Evolutionary conservation across 2,888 invertebrate genomes (phyloP).

Genomic region (Lithophane ornitopus): DNA sequence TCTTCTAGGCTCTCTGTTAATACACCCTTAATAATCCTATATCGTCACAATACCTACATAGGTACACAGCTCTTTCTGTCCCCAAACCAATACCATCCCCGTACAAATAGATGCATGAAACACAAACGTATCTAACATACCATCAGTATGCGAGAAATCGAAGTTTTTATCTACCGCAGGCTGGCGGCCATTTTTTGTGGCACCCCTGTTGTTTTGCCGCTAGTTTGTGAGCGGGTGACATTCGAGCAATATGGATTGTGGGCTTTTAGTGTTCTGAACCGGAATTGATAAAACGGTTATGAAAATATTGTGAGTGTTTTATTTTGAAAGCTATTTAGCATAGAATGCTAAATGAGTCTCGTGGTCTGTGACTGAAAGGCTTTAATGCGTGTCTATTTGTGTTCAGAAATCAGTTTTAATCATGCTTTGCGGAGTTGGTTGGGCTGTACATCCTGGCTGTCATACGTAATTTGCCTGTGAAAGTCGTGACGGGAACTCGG

Average conservation of each 20-base stretch:
- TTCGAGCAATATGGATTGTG: conserved; percentile 36
- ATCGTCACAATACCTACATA: background rate
- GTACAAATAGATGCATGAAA: conserved; percentile 20
- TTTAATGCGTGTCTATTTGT: background rate
- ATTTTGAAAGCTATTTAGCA: conserved; percentile 19
- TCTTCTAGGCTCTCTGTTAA: background rate
- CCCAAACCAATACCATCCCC: conserved; percentile 25
- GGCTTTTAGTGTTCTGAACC: conserved; percentile 24
- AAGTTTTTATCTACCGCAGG: conserved; percentile 52
- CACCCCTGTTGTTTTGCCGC: conserved; percentile 13
- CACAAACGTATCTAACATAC: conserved; percentile 47
- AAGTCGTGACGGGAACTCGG: too few relatives aligned
- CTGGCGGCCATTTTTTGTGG: conserved; percentile 27
- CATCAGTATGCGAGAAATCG: conserved; percentile 57
- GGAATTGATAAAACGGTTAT: conserved; percentile 43
- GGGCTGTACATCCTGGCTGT: too few relatives aligned
- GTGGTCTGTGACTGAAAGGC: conserved; percentile 26
- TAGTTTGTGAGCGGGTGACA: conserved; percentile 37
- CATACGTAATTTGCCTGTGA: too few relatives aligned
- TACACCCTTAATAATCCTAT: background rate
- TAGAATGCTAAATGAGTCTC: conserved; percentile 4
- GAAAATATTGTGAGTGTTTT: conserved; percentile 26
- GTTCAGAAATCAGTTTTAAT: background rate
- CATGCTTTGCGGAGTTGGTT: too few relatives aligned
- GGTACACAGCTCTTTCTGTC: background rate